Conservation (phyloP, 2,113 vertebrate species). For the Nothoprocta perdicaria region DNA sequence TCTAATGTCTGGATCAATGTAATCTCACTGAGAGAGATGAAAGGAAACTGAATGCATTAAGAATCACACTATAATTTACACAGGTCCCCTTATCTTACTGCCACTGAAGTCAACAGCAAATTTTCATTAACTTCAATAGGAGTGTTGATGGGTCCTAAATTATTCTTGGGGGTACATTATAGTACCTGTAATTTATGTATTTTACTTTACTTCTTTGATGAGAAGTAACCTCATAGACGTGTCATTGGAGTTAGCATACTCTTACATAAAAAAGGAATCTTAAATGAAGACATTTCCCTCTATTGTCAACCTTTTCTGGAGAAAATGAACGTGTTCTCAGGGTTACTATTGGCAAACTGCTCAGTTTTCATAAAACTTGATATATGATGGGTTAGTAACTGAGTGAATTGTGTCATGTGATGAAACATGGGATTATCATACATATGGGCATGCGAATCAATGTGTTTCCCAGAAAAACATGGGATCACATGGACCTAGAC, state of each 20-base stretch:
- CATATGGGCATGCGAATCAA: neutral
- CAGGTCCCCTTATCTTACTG: neutral
- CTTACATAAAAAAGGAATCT: neutral
- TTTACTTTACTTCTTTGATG: neutral
- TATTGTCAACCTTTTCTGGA: neutral
- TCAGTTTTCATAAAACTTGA: neutral
- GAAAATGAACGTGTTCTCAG: neutral
- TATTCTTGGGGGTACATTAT: neutral
- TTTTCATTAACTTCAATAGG: neutral
- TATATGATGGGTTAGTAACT: no score
- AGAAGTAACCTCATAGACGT: neutral
- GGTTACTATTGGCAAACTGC: neutral
- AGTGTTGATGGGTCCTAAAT: neutral
- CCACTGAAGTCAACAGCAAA: slow-evolving; percentile 1
- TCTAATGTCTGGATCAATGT: neutral
- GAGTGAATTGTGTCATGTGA: neutral
- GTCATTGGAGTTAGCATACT: neutral
- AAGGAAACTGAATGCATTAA: neutral
- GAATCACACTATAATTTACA: neutral
- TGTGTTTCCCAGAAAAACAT: neutral
- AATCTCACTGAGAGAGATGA: neutral
- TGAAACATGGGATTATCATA: neutral
- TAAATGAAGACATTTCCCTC: neutral
- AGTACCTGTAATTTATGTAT: neutral
- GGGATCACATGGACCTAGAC: neutral